Evolutionary conservation across 2,888 invertebrate genomes (phyloP).

Genomic region (Ennomos quercinarius): DNA sequence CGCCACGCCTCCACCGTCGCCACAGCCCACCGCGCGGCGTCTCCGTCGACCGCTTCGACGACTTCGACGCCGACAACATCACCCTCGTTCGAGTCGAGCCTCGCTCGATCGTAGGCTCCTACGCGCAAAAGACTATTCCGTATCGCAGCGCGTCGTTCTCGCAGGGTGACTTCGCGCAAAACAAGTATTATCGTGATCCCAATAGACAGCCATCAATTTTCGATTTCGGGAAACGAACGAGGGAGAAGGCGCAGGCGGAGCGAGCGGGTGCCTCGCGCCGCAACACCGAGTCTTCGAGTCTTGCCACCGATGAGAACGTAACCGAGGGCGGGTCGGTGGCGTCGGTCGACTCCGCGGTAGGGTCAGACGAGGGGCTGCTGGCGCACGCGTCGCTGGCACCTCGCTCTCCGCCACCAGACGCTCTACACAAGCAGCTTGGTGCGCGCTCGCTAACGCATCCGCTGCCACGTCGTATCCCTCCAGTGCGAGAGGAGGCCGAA

Average conservation of each 20-base stretch:
- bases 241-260: conserved; percentile 51
- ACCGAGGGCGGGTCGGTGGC: conserved; percentile 83
- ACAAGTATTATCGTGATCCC: conserved; percentile 75
- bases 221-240: conserved; percentile 71
- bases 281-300: conserved; percentile 64
- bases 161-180: conserved; percentile 91
- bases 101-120: conserved; percentile 86
- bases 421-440: conserved; percentile 77
- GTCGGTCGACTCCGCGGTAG: conserved; percentile 85
- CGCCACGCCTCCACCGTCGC: conserved; percentile 80
- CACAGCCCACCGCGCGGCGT: conserved; percentile 81
- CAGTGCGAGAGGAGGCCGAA: conserved; percentile 69
- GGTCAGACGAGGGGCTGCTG: conserved; percentile 84
- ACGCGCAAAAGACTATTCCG: conserved; percentile 88
- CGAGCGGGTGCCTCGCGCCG: conserved; percentile 57
- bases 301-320: conserved; percentile 68
- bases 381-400: conserved; percentile 73
- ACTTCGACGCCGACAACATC: conserved; percentile 78
- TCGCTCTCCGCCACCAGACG: conserved; percentile 77
- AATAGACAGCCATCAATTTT: conserved; percentile 71
- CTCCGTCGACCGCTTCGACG: conserved; percentile 77
- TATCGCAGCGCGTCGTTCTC: conserved; percentile 95
- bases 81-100: conserved; percentile 86
- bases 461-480: conserved; percentile 75
- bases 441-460: conserved; percentile 82